Evolutionary conservation across 2,797 vertebrate genomes (phyloP), one percentile per base, ranked within the genome.

Genomic region (Megalops cyprinoides): DNA sequence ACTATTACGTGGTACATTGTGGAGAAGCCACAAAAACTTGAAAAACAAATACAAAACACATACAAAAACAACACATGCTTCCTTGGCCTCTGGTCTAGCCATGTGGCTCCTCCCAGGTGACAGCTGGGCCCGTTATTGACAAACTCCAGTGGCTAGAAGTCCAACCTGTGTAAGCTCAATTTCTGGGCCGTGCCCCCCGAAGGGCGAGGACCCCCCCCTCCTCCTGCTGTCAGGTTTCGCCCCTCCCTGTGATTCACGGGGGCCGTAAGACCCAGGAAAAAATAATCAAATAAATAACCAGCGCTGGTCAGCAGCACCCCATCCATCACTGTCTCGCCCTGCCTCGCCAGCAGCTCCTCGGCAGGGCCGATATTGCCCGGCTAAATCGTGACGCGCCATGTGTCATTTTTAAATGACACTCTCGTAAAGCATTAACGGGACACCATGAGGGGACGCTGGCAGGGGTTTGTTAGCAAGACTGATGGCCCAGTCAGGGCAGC

Each of bases 341-440:
- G 56, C 81, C 84, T 81, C 79, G 20, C 12, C 80, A 1, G 44
- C 73, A 6, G 79, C 71, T 65, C 69, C 60, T 25, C 44, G 39
- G 65, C 53, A 18, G 69, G 31, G 14, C 55, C 34, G 60, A 83
- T 89, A 89, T 85, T 86, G 88, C 89, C 83, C 74, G 83, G 82
- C 85, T 83, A 83, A 89, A 88, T 79, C 77, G 18, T 1, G 42
- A 77, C 56, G 85, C 81, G 71, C 90, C 88, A 87, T 92, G 90
- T 76, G 87, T 94, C 94, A 94, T 92, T 89, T 92, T 91, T 91
- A 93, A 94, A 91, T 86, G 91, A 92, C 89, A 90, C 88, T 79
- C 86, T 88, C 87, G 78, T 91, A 88, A 91, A 93, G 87, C 89
- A 90, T 89, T 88, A 90, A 79, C 84, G 1, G 85, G 84, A 85